Percentiles rank a stretch among this genome's conserved stretches.
These are phyloP conservation scores for Mesorhabditis spiculigera DNA, from an alignment of 2,888 invertebrate genomes.

Conservation along the genomic window DNA sequence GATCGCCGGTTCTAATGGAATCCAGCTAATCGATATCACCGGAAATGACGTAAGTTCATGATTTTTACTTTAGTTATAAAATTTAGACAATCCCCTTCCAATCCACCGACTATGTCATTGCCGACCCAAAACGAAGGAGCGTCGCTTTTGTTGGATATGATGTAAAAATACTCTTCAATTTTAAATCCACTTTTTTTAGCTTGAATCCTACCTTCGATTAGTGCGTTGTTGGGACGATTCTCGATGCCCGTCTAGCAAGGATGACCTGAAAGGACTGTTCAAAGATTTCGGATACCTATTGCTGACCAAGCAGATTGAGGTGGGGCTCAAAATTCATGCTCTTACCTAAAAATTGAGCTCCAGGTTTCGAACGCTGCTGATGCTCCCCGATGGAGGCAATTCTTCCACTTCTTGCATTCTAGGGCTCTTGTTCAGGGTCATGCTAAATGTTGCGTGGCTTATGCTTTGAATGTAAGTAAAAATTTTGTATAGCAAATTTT, in stretches of 20 bases:
- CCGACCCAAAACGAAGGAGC: slow-evolving; percentile 4
- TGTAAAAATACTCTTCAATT: neutral
- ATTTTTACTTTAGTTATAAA: neutral
- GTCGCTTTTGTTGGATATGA: slow-evolving; percentile 1
- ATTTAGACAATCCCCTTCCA: neutral
- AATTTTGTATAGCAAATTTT: neutral
- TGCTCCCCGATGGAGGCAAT: neutral
- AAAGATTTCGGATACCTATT: neutral
- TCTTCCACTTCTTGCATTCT: neutral
- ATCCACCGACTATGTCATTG: neutral
- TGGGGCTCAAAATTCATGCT: neutral
- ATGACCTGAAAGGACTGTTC: neutral
- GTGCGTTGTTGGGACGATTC: slow-evolving; percentile 2
- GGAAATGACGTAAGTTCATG: neutral
- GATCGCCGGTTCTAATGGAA: neutral
- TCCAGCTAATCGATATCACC: neutral
- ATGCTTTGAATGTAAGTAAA: neutral
- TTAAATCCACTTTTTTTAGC: neutral
- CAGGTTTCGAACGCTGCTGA: neutral
- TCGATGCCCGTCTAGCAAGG: slow-evolving; percentile 2
- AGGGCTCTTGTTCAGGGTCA: neutral
- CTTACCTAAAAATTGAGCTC: neutral
- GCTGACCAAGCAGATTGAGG: neutral
- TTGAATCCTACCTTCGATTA: neutral
- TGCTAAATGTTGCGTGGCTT: neutral